Percentiles rank a stretch among this genome's conserved stretches.
These are phyloP conservation scores for Cataglyphis livida DNA, from an alignment of 2,888 invertebrate genomes.

Conservation along the genomic window DNA sequence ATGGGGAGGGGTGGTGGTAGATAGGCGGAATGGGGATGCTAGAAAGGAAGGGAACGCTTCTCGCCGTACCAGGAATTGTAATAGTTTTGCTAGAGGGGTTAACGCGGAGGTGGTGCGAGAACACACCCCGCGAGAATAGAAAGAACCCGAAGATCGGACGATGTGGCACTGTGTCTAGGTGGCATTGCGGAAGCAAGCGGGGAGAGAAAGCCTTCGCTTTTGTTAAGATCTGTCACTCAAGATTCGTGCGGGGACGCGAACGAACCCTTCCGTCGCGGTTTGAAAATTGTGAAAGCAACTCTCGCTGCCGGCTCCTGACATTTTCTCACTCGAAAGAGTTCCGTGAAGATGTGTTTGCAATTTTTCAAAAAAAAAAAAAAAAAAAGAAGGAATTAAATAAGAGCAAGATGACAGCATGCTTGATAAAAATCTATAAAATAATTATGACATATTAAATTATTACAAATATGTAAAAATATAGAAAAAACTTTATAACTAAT, in stretches of 20 bases:
- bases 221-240: constrained; percentile 52
- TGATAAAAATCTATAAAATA: neutral
- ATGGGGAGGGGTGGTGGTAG: constrained; percentile 70
- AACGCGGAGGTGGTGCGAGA: constrained; percentile 71
- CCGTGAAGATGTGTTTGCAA: neutral
- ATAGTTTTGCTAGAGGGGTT: constrained; percentile 82
- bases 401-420: neutral
- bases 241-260: constrained; percentile 28
- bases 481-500: neutral
- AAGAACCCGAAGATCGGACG: constrained; percentile 61
- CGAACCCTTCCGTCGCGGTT: constrained; percentile 35
- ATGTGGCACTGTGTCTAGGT: constrained; percentile 27
- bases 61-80: constrained; percentile 82
- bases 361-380: neutral
- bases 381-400: neutral
- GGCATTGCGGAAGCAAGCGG: constrained; percentile 24
- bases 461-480: neutral
- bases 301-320: neutral
- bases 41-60: constrained; percentile 64
- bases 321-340: neutral
- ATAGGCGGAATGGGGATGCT: constrained; percentile 63
- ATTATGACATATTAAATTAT: neutral
- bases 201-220: constrained; percentile 27
- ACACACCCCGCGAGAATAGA: constrained; percentile 60
- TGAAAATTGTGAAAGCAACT: constrained; percentile 34